Percentiles rank a stretch among this genome's conserved stretches.
phyloP scores from a whole-genome alignment of 1,140 invertebrate genomes.

The Cyclina sinensis region DNA sequence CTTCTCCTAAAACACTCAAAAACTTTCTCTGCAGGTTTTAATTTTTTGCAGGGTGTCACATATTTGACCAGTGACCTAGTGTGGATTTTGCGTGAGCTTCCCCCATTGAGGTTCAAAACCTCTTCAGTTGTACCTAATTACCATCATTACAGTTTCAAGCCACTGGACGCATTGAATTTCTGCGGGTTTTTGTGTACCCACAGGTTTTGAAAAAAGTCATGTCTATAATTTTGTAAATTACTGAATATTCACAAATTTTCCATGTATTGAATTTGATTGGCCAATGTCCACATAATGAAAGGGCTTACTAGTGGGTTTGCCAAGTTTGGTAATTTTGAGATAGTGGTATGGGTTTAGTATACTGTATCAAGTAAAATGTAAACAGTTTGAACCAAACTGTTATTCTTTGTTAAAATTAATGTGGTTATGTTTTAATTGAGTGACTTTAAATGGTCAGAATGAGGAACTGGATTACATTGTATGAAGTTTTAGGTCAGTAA shows the following conservation, averaged over 20 bases:
- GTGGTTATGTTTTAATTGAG: too few relatives aligned
- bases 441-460: too few relatives aligned
- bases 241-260: conserved; percentile 20
- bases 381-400: too few relatives aligned
- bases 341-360: too few relatives aligned
- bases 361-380: too few relatives aligned
- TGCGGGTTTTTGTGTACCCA: conserved; percentile 25
- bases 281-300: conserved; percentile 18
- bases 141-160: conserved; percentile 37
- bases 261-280: conserved; percentile 37
- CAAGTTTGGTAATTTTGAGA: too few relatives aligned
- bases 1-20: background rate
- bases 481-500: too few relatives aligned
- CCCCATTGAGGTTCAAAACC: conserved; percentile 20
- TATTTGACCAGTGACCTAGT: conserved; percentile 46
- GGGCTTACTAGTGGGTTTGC: background rate
- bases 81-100: conserved; percentile 23
- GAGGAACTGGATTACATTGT: too few relatives aligned
- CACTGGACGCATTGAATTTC: conserved; percentile 34
- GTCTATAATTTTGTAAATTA: conserved; percentile 57
- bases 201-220: conserved; percentile 18
- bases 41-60: conserved; percentile 41
- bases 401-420: too few relatives aligned
- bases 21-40: conserved; percentile 1
- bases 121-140: conserved; percentile 47